A percentile compares a stretch with the other conserved stretches of the same genome.
These are phyloP conservation scores for Argyresthia albistria DNA, from an alignment of 2,888 invertebrate species.

Conservation along the genomic window DNA sequence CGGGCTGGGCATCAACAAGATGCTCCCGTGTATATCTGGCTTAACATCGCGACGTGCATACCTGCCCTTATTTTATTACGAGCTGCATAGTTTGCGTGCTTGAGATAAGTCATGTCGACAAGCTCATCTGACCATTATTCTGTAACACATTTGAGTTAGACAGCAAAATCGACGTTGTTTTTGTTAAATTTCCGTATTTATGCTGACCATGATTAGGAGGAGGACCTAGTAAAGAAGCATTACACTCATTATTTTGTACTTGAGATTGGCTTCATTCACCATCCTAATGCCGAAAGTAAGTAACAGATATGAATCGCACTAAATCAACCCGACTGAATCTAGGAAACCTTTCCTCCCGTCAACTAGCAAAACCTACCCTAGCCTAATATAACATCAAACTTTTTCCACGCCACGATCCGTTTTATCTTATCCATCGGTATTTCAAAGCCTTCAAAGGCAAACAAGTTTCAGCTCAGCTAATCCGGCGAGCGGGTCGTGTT, in stretches of 20 bases:
- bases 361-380: neutral
- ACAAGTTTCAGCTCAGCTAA: constrained; percentile 5
- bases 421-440: constrained; percentile 3
- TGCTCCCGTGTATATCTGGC: constrained; percentile 40
- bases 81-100: neutral
- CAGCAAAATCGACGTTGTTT: too few species aligned
- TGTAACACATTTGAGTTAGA: too few species aligned
- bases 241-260: too few species aligned
- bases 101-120: neutral
- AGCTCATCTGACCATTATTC: too few species aligned
- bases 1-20: constrained; percentile 38
- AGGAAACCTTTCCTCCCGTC: too few species aligned
- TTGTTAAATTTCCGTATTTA: too few species aligned
- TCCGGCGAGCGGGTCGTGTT: constrained; percentile 3
- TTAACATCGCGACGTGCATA: constrained; percentile 16
- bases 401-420: neutral
- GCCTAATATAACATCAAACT: neutral
- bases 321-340: too few species aligned
- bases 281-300: too few species aligned
- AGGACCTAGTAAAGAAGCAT: too few species aligned
- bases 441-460: constrained; percentile 3
- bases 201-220: too few species aligned
- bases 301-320: too few species aligned
- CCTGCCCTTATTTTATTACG: constrained; percentile 25
- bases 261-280: too few species aligned